Conservation (phyloP, 1,140 invertebrate species). For the Drosophila kohkoa region DNA sequence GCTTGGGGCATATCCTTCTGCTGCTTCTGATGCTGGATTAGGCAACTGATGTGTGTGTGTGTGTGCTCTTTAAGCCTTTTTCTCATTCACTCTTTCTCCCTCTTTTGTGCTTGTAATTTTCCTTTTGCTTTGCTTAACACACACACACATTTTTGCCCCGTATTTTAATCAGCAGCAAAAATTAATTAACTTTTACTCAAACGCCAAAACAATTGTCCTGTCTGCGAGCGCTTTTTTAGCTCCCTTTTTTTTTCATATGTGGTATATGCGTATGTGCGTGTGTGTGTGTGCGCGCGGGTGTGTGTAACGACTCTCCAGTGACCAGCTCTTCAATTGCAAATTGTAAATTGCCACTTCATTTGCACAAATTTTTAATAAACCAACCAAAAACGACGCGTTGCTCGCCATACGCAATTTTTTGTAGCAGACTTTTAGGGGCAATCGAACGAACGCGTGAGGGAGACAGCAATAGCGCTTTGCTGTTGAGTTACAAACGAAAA, state of each 20-base stretch:
- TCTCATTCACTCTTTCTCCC: neutral
- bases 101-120: neutral
- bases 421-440: slow-evolving; percentile 8
- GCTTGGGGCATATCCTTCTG: slow-evolving; percentile 49
- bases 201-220: slow-evolving; percentile 19
- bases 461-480: neutral
- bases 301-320: slow-evolving; percentile 28
- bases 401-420: slow-evolving; percentile 24
- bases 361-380: slow-evolving; percentile 77
- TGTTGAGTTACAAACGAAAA: slow-evolving; percentile 35
- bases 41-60: slow-evolving; percentile 15
- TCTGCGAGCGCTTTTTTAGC: slow-evolving; percentile 7
- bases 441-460: neutral
- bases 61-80: slow-evolving; percentile 41
- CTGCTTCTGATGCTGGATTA: slow-evolving; percentile 26
- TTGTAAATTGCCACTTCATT: slow-evolving; percentile 73
- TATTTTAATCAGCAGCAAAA: slow-evolving; percentile 71
- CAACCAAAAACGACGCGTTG: slow-evolving; percentile 21
- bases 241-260: slow-evolving; percentile 1
- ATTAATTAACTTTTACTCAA: slow-evolving; percentile 72
- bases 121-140: neutral
- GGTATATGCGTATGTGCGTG: neutral
- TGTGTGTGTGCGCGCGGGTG: slow-evolving; percentile 12
- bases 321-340: slow-evolving; percentile 31
- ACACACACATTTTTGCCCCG: slow-evolving; percentile 24